These are phyloP conservation scores for Yponomeuta evonymella DNA, from an alignment of 2,888 invertebrate genomes.

Conservation along the genomic window DNA sequence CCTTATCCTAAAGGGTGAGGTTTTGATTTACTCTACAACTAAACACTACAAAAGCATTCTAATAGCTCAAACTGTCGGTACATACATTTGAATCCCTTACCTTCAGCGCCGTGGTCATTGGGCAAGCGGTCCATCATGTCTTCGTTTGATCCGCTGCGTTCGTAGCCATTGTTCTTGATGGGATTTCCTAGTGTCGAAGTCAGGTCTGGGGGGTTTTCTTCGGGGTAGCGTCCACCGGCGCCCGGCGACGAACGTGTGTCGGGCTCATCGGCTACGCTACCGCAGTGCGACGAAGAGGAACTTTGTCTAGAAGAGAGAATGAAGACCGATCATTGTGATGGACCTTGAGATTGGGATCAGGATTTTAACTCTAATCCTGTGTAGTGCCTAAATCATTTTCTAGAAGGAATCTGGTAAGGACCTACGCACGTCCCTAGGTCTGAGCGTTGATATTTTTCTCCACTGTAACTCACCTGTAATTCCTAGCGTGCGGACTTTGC, in stretches of 20 bases:
- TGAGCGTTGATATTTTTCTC: no score
- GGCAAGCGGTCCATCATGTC: conserved; percentile 69
- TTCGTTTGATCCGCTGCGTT: conserved; percentile 60
- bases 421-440: no score
- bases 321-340: neutral
- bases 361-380: no score
- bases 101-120: conserved; percentile 73
- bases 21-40: conserved; percentile 8
- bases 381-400: no score
- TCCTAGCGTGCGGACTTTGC: conserved; percentile 73
- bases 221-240: conserved; percentile 62
- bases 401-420: no score
- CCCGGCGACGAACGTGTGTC: conserved; percentile 72
- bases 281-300: conserved; percentile 71
- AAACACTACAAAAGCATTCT: neutral
- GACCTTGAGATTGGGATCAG: no score
- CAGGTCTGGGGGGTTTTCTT: conserved; percentile 57
- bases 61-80: neutral
- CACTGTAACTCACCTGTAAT: conserved; percentile 59
- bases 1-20: no score
- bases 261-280: conserved; percentile 68
- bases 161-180: conserved; percentile 72
- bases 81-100: conserved; percentile 30
- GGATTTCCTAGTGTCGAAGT: conserved; percentile 66
- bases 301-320: conserved; percentile 53